Evolutionary conservation across 1,140 invertebrate species (phyloP).

Genomic region (Ephestia elutella): DNA sequence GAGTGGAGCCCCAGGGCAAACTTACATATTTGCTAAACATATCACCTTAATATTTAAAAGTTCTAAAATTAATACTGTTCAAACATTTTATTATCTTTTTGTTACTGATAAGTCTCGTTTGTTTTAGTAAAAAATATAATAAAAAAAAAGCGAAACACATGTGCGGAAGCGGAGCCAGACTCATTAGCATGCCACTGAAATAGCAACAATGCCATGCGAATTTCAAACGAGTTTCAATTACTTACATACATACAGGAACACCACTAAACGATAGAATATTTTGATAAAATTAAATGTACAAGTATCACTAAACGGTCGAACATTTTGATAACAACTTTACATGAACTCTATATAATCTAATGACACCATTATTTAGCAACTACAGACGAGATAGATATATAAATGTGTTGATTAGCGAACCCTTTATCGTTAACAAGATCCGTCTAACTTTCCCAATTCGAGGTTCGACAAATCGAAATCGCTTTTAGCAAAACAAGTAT

Average conservation of each 20-base stretch:
- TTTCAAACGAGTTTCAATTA: neutral
- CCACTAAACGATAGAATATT: neutral
- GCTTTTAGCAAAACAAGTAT: slow-evolving; percentile 72
- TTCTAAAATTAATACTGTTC: too few species aligned
- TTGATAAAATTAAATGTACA: neutral
- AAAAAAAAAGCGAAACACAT: neutral
- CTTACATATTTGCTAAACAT: too few species aligned
- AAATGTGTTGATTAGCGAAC: slow-evolving; percentile 52
- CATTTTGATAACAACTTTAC: too few species aligned
- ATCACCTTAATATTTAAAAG: too few species aligned
- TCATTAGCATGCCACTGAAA: slow-evolving; percentile 8
- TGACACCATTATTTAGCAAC: too few species aligned
- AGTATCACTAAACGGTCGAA: too few species aligned
- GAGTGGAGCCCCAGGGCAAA: too few species aligned
- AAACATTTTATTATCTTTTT: neutral
- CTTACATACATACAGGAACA: neutral
- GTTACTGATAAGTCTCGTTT: neutral
- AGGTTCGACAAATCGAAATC: slow-evolving; percentile 69
- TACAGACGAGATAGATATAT: too few species aligned
- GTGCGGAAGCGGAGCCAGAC: neutral
- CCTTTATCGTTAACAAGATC: slow-evolving; percentile 70
- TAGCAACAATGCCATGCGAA: slow-evolving; percentile 4
- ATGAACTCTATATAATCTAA: too few species aligned
- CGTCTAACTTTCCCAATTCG: slow-evolving; percentile 67
- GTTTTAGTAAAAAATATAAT: neutral